phyloP scores from a whole-genome alignment of 2,888 invertebrate species.

The Plagodis pulveraria region DNA sequence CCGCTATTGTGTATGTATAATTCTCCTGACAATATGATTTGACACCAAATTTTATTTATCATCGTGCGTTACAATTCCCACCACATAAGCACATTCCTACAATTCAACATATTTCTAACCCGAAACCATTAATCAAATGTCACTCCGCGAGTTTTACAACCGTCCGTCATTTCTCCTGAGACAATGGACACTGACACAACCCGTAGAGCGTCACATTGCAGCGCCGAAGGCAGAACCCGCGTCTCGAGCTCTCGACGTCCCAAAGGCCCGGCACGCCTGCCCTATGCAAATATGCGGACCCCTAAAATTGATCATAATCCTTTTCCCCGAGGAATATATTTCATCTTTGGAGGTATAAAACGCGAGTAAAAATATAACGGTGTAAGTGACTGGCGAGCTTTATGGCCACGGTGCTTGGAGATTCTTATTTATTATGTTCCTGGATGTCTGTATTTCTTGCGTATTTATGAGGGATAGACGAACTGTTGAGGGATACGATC shows the following conservation, averaged over 20 bases:
- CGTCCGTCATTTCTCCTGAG: slow-evolving; percentile 39
- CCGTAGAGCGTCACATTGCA: slow-evolving; percentile 60
- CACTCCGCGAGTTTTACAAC: slow-evolving; percentile 21
- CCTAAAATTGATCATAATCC: slow-evolving; percentile 63
- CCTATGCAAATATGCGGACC: slow-evolving; percentile 77
- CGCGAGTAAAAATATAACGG: slow-evolving; percentile 42
- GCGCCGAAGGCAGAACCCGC: slow-evolving; percentile 55
- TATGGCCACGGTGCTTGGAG: slow-evolving; percentile 15
- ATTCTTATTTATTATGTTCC: slow-evolving; percentile 19
- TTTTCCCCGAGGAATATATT: slow-evolving; percentile 42
- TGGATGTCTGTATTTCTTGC: slow-evolving; percentile 5
- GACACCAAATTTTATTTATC: background rate
- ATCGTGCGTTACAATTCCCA: slow-evolving; percentile 9
- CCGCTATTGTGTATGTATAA: no score
- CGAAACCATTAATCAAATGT: slow-evolving; percentile 33
- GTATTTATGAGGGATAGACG: slow-evolving; percentile 17
- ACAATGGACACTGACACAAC: slow-evolving; percentile 45
- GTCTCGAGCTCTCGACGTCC: slow-evolving; percentile 49
- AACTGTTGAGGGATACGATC: background rate
- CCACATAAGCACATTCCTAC: slow-evolving; percentile 13
- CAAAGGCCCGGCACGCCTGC: slow-evolving; percentile 64
- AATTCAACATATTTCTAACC: slow-evolving; percentile 11
- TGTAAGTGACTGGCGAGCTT: slow-evolving; percentile 34
- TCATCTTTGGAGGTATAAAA: slow-evolving; percentile 44
- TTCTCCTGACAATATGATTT: background rate